Evolutionary conservation across 2,888 invertebrate genomes (phyloP).

Genomic region (Notocelia uddmanniana): DNA sequence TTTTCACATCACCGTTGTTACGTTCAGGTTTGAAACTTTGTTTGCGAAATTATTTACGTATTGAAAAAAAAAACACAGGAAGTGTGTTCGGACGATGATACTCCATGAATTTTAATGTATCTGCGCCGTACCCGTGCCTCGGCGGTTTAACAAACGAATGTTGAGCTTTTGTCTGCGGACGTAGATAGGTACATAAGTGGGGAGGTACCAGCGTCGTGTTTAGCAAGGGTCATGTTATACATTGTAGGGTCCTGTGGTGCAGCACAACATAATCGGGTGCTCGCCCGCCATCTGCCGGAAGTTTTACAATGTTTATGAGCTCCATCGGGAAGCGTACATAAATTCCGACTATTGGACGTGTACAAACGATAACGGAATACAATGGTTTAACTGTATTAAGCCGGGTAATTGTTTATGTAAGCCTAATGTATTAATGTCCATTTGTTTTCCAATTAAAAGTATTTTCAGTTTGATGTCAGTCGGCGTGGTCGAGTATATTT

Average conservation of each 20-base stretch:
- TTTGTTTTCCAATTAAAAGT: conserved; percentile 27
- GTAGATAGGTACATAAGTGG: conserved; percentile 23
- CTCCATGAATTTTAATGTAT: conserved; percentile 46
- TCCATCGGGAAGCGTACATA: conserved; percentile 80
- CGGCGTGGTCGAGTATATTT: conserved; percentile 2
- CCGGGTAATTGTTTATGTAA: conserved; percentile 62
- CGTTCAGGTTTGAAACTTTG: conserved; percentile 34
- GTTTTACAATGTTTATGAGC: conserved; percentile 84
- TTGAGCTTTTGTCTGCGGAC: conserved; percentile 45
- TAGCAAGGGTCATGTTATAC: conserved; percentile 41
- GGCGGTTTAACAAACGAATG: conserved; percentile 45
- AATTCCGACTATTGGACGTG: conserved; percentile 76
- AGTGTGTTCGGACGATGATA: conserved; percentile 42
- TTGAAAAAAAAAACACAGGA: conserved; percentile 43
- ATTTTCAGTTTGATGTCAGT: conserved; percentile 1
- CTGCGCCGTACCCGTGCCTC: conserved; percentile 31
- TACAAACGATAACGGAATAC: conserved; percentile 69
- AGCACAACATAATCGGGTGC: conserved; percentile 69
- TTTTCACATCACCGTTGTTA: conserved; percentile 38
- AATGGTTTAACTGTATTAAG: conserved; percentile 68
- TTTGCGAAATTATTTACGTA: conserved; percentile 35
- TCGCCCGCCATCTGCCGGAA: conserved; percentile 81
- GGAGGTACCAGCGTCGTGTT: conserved; percentile 9
- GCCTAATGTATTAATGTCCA: conserved; percentile 35
- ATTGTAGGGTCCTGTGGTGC: conserved; percentile 52